Conservation (phyloP, 2,888 invertebrate species). For the Ectemnius lituratus region DNA sequence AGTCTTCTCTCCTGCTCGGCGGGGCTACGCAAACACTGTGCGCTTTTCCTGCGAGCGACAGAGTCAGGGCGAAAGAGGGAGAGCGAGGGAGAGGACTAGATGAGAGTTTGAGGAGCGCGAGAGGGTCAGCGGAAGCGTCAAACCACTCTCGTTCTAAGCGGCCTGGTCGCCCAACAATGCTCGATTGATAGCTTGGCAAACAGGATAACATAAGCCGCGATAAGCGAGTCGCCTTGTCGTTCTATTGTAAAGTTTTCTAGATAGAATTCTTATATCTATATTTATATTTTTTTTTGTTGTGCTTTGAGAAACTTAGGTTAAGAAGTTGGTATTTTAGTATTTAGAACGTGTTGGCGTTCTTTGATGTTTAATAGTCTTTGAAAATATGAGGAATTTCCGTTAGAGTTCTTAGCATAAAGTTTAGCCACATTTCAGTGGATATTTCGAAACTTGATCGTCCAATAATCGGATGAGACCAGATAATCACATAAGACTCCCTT, state of each 20-base stretch:
- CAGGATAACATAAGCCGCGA: slow-evolving; percentile 20
- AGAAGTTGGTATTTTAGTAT: no score
- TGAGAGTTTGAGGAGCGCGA: slow-evolving; percentile 28
- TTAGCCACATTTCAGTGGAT: no score
- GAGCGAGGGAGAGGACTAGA: slow-evolving; percentile 14
- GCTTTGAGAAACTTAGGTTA: no score
- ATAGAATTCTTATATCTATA: no score
- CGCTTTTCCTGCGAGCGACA: slow-evolving; percentile 43
- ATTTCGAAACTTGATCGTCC: no score
- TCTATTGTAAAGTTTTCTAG: not conserved
- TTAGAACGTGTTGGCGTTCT: no score
- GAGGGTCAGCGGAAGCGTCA: slow-evolving; percentile 50
- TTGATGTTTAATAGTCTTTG: no score
- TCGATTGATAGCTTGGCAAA: slow-evolving; percentile 39
- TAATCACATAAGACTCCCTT: no score
- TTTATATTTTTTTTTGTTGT: not conserved
- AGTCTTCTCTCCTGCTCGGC: not conserved
- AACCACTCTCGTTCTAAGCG: slow-evolving; percentile 41
- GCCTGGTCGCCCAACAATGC: slow-evolving; percentile 24
- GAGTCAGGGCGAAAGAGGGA: not conserved
- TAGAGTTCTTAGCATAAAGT: no score
- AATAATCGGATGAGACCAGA: no score
- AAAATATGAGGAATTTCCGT: no score
- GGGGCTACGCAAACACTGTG: slow-evolving; percentile 27
- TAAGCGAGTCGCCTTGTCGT: not conserved